These are phyloP conservation scores for Ictalurus punctatus DNA, from an alignment of 2,113 vertebrate species.

Conservation along the genomic window DNA sequence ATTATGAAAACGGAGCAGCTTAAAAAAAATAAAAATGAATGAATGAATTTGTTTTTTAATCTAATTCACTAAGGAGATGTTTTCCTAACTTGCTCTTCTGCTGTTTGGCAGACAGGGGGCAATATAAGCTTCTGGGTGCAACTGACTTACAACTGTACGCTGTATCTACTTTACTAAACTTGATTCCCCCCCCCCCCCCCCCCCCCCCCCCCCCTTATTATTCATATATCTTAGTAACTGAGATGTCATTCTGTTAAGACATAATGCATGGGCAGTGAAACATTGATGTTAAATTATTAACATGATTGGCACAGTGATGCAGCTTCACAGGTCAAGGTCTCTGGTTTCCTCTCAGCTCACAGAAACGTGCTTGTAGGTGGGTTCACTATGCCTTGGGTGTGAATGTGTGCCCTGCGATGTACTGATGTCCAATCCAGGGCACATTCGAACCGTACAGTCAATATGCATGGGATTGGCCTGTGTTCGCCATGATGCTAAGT, in stretches of 20 bases:
- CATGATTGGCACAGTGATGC: neutral
- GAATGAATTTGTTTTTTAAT: too few relatives aligned
- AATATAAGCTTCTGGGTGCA: conserved; percentile 81
- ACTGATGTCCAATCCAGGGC: neutral
- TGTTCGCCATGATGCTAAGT: neutral
- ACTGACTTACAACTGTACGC: conserved; percentile 75
- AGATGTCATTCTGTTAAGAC: neutral
- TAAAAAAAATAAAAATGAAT: too few relatives aligned
- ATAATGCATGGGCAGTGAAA: neutral
- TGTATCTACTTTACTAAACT: conserved; percentile 59
- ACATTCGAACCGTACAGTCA: neutral
- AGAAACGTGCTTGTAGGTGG: neutral
- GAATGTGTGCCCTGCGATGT: neutral
- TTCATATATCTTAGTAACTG: neutral
- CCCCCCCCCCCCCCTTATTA: neutral
- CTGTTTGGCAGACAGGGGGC: conserved; percentile 73
- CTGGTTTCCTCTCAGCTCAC: neutral
- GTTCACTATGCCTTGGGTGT: neutral
- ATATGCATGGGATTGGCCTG: neutral
- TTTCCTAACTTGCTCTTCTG: neutral
- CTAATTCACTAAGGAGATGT: neutral
- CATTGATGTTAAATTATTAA: neutral
- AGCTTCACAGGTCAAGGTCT: neutral
- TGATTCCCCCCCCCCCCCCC: too few relatives aligned
- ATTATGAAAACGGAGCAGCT: neutral